Percentiles rank a stretch among this genome's conserved stretches.
Evolutionary conservation across 2,113 vertebrate species (phyloP).

Genomic region (Grus americana): DNA sequence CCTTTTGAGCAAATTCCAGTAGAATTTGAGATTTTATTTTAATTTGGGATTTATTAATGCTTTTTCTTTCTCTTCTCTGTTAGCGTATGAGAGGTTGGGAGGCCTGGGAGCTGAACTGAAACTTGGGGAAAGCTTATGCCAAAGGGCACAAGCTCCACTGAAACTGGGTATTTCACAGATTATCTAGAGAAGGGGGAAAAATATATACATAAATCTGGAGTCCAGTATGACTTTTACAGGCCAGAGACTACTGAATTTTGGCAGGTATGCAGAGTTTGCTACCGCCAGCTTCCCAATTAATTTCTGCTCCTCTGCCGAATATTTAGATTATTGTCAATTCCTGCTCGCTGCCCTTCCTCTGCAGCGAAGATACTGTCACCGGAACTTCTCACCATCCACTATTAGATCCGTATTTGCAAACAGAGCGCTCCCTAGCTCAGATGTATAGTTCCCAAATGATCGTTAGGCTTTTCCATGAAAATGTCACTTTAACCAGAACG

Average conservation of each 20-base stretch:
- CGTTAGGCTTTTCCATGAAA: background rate
- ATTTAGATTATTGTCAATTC: background rate
- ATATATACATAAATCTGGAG: background rate
- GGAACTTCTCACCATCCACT: background rate
- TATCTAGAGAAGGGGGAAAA: background rate
- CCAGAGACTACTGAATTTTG: background rate
- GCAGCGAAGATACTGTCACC: background rate
- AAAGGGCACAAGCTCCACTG: background rate
- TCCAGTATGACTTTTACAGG: background rate
- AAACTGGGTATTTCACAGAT: background rate
- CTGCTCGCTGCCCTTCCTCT: background rate
- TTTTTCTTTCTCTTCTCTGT: background rate
- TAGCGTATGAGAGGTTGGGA: background rate
- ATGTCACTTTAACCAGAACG: background rate
- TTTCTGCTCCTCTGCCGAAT: background rate
- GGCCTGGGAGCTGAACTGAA: background rate
- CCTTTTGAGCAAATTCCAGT: constrained; percentile 72
- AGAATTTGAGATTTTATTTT: constrained; percentile 58
- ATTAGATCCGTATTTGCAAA: background rate
- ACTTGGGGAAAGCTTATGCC: background rate
- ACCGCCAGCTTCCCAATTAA: background rate
- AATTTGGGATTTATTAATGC: constrained; percentile 59
- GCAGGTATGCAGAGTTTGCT: background rate
- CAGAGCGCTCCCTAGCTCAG: background rate
- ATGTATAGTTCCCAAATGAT: background rate